Evolutionary conservation across 2,888 invertebrate genomes (phyloP).

Genomic region (Polietes domitor): DNA sequence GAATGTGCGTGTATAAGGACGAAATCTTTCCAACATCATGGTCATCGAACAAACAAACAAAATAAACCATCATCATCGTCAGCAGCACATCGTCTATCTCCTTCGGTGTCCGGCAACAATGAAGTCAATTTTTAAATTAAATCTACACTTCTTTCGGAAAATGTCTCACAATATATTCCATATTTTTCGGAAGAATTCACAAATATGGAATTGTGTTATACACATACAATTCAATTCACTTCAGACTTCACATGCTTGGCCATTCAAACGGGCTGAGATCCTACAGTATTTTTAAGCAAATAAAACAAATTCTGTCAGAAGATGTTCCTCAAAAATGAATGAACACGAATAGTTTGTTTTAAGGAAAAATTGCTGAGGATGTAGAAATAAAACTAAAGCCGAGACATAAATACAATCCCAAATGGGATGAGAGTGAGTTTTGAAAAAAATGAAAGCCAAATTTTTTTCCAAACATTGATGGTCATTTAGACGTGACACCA

Average conservation of each 20-base stretch:
- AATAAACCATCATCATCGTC: slow-evolving; percentile 53
- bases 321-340: background rate
- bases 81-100: background rate
- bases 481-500: background rate
- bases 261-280: slow-evolving; percentile 26
- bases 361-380: background rate
- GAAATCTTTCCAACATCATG: slow-evolving; percentile 58
- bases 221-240: slow-evolving; percentile 18
- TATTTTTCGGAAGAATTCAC: background rate
- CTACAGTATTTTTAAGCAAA: slow-evolving; percentile 34
- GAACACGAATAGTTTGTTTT: background rate
- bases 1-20: background rate
- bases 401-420: background rate
- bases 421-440: background rate
- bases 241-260: slow-evolving; percentile 29
- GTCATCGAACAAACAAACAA: slow-evolving; percentile 56
- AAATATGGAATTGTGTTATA: background rate
- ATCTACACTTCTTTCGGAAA: slow-evolving; percentile 58
- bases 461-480: background rate
- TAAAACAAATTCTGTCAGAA: slow-evolving; percentile 56
- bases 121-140: slow-evolving; percentile 66
- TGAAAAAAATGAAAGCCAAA: background rate
- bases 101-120: slow-evolving; percentile 32
- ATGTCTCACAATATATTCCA: background rate
- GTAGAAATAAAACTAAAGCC: background rate